Evolutionary conservation across 1,140 invertebrate species (phyloP), one percentile per base, ranked within the genome.

Genomic region (Hyposmocoma kahamanoa): DNA sequence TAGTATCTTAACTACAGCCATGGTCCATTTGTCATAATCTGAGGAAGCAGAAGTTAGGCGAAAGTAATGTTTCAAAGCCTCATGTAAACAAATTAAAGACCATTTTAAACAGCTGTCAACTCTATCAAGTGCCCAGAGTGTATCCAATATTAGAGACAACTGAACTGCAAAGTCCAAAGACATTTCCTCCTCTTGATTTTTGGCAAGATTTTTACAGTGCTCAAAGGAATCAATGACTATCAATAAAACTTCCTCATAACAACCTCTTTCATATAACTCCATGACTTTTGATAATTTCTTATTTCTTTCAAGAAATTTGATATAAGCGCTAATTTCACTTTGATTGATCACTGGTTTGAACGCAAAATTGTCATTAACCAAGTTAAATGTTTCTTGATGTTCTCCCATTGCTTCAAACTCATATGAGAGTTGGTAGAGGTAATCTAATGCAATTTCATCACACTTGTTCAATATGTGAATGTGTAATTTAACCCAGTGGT

Each of bases 61-160:
- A 44, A 90, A 86, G 62, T 89, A 91, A 68, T 88, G 88, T 34
- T 88, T 86, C 56, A 90, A 83, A 0, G 89, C 77, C 67, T 91
- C 90, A 57, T 91, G 90, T 2, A 95, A 83, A 62, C 91, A 92
- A 51, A 88, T 89, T 63, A 95, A 91, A 3, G 90, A 90, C 94
- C 94, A 96, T 34, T 90, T 82, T 36, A 95, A 90, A 75, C 93
- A 95, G 47, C 91, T 89, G 64, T 91, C 76, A 19, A 86, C 73
- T 49, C 77, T 75, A 43, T 86, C 71, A 11, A 87, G 68, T 49
- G 84, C 88, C 90, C 91, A 93, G 11, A 94, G 86, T n/a, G 91
- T 90, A 53, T 96, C 92, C 43, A 95, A 82, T 39, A 96, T 84
- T 53, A 95, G 75, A 17, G 84, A 84, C 41, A 90, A 68, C 59